Evolutionary conservation across 2,113 vertebrate species (phyloP).

Genomic region (Lanius collurio): DNA sequence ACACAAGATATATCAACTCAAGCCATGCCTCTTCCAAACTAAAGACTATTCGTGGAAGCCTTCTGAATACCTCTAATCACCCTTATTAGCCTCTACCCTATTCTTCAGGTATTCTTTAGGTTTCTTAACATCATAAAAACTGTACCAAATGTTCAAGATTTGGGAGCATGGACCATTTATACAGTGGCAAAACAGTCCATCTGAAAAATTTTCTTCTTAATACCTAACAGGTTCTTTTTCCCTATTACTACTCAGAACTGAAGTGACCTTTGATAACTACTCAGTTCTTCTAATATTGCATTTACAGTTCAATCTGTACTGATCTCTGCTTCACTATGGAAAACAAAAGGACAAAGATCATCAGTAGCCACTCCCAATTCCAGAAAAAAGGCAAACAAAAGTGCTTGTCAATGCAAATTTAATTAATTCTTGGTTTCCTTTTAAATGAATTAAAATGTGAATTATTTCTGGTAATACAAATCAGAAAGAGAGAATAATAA

Average conservation of each 20-base stretch:
- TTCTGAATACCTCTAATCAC: not conserved
- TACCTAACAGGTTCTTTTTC: not conserved
- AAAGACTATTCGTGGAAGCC: not conserved
- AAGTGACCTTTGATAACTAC: not conserved
- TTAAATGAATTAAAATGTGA: not conserved
- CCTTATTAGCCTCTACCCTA: not conserved
- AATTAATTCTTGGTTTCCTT: not conserved
- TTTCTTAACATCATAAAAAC: not conserved
- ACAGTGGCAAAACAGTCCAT: not conserved
- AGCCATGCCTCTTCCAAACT: not conserved
- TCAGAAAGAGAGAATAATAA: not conserved
- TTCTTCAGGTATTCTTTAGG: not conserved
- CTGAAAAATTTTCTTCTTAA: not conserved
- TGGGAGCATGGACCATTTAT: not conserved
- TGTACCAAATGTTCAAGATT: not conserved
- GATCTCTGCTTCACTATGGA: not conserved
- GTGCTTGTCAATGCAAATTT: not conserved
- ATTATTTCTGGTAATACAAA: not conserved
- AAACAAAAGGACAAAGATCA: slow-evolving; percentile 47
- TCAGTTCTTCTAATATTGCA: not conserved
- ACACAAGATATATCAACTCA: not conserved
- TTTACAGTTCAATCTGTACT: not conserved
- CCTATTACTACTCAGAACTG: not conserved
- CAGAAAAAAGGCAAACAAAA: not conserved
- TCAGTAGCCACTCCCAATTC: not conserved